phyloP scores from a whole-genome alignment of 2,113 vertebrate species.

The Indicator indicator region DNA sequence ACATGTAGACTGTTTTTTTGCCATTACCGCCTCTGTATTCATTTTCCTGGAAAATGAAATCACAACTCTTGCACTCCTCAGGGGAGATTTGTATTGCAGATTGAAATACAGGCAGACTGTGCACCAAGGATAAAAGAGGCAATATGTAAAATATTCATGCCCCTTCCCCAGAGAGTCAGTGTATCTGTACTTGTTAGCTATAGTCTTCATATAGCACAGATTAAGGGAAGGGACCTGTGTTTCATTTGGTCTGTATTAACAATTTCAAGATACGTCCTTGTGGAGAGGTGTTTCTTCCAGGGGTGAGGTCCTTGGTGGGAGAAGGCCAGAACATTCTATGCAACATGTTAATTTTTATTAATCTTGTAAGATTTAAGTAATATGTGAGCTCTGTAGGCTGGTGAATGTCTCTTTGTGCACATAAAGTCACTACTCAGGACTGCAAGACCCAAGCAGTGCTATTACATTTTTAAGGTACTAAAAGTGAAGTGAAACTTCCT shows the following conservation, averaged over 20 bases:
- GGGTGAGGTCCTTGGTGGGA: neutral
- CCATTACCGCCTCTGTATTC: neutral
- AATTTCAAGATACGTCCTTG: neutral
- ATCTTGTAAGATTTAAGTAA: neutral
- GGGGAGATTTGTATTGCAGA: neutral
- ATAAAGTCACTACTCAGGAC: conserved; percentile 24
- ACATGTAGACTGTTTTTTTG: neutral
- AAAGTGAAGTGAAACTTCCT: conserved; percentile 58
- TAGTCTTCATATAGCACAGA: neutral
- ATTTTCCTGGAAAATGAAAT: neutral
- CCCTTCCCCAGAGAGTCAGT: neutral
- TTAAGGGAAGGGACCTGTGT: neutral
- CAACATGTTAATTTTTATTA: neutral
- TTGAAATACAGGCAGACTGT: neutral
- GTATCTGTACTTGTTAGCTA: neutral
- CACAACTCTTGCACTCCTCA: neutral
- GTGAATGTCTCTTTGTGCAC: conserved; percentile 57
- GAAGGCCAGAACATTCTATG: neutral
- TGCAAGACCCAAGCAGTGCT: neutral
- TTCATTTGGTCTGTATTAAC: neutral
- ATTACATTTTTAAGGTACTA: conserved; percentile 39
- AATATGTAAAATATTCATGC: neutral
- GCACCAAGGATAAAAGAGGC: neutral
- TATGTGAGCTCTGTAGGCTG: neutral
- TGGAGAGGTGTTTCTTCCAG: neutral